Conservation (phyloP, 1,140 invertebrate genomes). For the Phenacoccus solenopsis region DNA sequence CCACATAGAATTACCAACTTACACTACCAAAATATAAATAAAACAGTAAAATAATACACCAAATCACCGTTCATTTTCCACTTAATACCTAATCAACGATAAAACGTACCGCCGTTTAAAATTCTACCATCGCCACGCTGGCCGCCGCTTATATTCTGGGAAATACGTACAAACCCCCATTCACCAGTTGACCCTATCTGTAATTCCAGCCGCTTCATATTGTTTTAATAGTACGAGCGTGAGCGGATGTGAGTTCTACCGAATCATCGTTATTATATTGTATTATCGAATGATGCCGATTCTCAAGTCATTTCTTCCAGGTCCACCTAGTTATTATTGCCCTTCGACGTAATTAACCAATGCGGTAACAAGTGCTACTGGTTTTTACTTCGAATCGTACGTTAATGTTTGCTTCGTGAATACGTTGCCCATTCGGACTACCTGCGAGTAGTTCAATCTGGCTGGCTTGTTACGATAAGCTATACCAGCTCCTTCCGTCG, state of each 20-base stretch:
- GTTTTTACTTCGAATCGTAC: background rate
- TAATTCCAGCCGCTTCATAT: background rate
- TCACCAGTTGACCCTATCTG: background rate
- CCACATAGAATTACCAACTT: too few relatives aligned
- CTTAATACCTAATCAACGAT: background rate
- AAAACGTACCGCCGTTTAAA: background rate
- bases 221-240: background rate
- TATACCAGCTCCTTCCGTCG: too few relatives aligned
- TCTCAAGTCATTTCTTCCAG: background rate
- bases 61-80: background rate
- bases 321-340: background rate
- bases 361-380: background rate
- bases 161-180: background rate
- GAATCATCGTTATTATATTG: background rate
- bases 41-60: background rate
- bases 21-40: too few relatives aligned
- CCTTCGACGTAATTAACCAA: background rate
- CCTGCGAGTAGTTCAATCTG: too few relatives aligned
- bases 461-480: too few relatives aligned
- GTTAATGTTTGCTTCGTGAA: background rate
- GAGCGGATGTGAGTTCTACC: background rate
- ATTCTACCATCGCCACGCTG: background rate
- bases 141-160: background rate
- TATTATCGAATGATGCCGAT: conserved; percentile 1
- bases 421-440: too few relatives aligned